Evolutionary conservation across 2,797 vertebrate species (phyloP), one percentile per base, ranked within the genome.

Genomic region (Coranthus polyacanthus): DNA sequence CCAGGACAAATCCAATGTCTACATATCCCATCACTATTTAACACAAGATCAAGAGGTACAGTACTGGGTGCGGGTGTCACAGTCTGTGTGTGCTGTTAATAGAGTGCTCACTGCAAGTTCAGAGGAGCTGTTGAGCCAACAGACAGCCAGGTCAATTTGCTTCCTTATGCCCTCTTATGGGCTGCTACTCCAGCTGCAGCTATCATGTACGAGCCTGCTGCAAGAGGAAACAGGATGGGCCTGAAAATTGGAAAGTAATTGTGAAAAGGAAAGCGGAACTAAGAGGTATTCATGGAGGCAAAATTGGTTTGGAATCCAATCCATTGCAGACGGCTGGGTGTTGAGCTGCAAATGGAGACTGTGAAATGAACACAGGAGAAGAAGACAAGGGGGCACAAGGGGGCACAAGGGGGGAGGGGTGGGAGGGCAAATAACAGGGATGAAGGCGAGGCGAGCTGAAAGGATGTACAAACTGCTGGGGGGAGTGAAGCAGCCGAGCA

Each of bases 241-340:
- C 55, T 68, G 63, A 61, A 84, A 71, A 79, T 68, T 37, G 62
- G 29, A 57, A 81, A 72, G 61, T 60, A 78, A 85, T 72, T 75
- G 67, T 38, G 49, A 75, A 69, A 69, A 69, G 46, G 42, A 58
- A 80, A n/a, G 78, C 49, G 39, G 69, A 87, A 84, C 79, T 78
- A 86, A 79, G 50, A 76, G 51, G 58, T 61, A 74, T 70, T 75
- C 75, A 70, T 34, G 21, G 50, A 56, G 59, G 42, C 46, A 55
- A 83, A 84, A 83, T 81, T 75, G 74, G 74, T 75, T 70, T 67
- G 51, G 71, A 78, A 79, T 83, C 65, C 71, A 76, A 82, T 77
- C 34, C 61, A 68, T 56, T n/a, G 32, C 3, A n/a, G 36, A 36
- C 24, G 21, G 37, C 42, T 29, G 50, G 45, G 52, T 71, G 75